Conservation (phyloP, 2,113 vertebrate genomes). For the Mastomys natalensis region DNA sequence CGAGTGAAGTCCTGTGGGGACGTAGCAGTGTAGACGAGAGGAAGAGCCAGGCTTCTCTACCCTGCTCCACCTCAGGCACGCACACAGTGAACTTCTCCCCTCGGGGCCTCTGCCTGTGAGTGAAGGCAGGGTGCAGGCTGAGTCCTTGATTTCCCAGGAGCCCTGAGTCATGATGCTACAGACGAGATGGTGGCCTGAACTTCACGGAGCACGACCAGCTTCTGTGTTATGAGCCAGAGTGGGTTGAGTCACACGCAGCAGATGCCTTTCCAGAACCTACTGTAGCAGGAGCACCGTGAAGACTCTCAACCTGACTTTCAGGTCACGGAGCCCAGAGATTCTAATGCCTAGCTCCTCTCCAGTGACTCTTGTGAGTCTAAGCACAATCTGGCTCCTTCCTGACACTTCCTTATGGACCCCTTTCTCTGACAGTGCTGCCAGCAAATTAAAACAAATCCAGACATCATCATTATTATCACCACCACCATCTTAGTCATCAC, state of each 20-base stretch:
- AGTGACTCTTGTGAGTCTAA: neutral
- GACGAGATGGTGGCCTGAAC: neutral
- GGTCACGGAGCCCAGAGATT: neutral
- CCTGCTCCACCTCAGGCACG: neutral
- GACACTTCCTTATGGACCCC: neutral
- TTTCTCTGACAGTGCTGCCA: neutral
- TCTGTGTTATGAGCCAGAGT: no score
- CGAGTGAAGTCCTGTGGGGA: neutral
- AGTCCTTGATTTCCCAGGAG: neutral
- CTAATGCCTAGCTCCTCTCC: neutral
- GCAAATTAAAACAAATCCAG: neutral
- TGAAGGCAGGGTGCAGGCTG: rapidly evolving
- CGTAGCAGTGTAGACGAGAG: neutral
- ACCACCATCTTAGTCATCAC: no score
- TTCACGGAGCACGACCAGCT: neutral
- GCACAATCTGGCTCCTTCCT: neutral
- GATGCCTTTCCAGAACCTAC: neutral
- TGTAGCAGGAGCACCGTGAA: no score
- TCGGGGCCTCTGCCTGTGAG: neutral
- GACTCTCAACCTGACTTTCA: neutral
- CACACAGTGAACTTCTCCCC: neutral
- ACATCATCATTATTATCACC: neutral
- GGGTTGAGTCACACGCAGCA: neutral
- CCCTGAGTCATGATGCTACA: neutral
- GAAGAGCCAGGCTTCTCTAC: rapidly evolving